Evolutionary conservation across 2,888 invertebrate species (phyloP).

Genomic region (Aphodius granarius): DNA sequence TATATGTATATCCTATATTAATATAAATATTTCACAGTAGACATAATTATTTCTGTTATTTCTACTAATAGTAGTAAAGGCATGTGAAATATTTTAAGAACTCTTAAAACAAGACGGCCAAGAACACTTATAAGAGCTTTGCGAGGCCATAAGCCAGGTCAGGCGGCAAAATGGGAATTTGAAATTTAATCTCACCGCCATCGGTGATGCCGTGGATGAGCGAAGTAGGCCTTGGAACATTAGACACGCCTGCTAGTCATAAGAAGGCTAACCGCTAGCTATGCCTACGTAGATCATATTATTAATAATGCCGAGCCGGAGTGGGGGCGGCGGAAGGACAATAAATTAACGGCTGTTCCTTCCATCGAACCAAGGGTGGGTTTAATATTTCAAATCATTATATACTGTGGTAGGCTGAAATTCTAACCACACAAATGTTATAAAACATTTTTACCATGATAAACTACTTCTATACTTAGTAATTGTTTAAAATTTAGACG

Average conservation of each 20-base stretch:
- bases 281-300: neutral
- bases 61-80: no score
- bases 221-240: neutral
- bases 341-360: neutral
- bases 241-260: neutral
- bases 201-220: neutral
- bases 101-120: neutral
- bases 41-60: no score
- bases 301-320: neutral
- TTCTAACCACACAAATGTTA: no score
- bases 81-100: neutral
- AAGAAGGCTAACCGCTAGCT: neutral
- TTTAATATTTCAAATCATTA: neutral
- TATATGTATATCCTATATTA: no score
- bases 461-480: no score
- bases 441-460: no score
- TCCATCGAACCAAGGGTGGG: neutral
- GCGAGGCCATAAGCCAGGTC: neutral
- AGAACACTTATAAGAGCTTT: neutral
- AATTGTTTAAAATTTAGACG: no score
- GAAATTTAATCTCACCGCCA: neutral
- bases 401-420: neutral
- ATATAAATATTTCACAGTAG: no score
- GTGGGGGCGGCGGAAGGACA: neutral
- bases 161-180: neutral